phyloP scores from a whole-genome alignment of 2,113 vertebrate genomes.

The Nanorana parkeri region DNA sequence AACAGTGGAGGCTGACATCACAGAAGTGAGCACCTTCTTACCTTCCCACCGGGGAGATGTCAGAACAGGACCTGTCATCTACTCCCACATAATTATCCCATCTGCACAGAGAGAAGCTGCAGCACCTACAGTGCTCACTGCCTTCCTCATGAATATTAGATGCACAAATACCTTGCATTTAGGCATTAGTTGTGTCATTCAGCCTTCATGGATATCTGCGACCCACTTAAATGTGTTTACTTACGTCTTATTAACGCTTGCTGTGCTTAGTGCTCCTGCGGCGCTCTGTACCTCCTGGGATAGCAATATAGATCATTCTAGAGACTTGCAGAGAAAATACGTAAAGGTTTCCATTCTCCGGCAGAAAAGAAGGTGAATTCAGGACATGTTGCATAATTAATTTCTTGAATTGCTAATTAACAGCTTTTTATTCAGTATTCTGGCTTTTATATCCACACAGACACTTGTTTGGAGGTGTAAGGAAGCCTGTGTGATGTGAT shows the following conservation, averaged over 20 bases:
- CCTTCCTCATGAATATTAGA: slow-evolving; percentile 38
- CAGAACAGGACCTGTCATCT: slow-evolving; percentile 15
- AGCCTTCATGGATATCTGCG: slow-evolving; percentile 2
- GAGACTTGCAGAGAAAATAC: not conserved
- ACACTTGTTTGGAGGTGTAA: not conserved
- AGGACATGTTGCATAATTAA: not conserved
- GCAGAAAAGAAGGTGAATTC: slow-evolving; percentile 1
- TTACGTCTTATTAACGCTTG: slow-evolving; percentile 9
- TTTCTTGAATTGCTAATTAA: slow-evolving; percentile 15
- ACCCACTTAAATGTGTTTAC: slow-evolving; percentile 25
- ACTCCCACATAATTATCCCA: slow-evolving; percentile 30
- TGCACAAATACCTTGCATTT: slow-evolving; percentile 12
- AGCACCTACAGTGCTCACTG: not conserved
- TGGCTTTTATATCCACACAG: not conserved
- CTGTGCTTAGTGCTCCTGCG: not conserved
- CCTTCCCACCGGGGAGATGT: not conserved
- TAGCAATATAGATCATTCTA: not conserved
- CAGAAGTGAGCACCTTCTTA: not conserved
- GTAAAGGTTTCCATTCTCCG: not conserved
- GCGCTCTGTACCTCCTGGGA: no score
- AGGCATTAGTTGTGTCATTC: not conserved
- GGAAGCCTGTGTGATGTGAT: not conserved
- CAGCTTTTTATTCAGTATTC: slow-evolving; percentile 3
- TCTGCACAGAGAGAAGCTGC: not conserved
- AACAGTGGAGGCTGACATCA: not conserved